Percentiles rank a stretch among this genome's conserved stretches.
Conservation (phyloP, 2,113 vertebrate genomes). For the Murina feae region DNA sequence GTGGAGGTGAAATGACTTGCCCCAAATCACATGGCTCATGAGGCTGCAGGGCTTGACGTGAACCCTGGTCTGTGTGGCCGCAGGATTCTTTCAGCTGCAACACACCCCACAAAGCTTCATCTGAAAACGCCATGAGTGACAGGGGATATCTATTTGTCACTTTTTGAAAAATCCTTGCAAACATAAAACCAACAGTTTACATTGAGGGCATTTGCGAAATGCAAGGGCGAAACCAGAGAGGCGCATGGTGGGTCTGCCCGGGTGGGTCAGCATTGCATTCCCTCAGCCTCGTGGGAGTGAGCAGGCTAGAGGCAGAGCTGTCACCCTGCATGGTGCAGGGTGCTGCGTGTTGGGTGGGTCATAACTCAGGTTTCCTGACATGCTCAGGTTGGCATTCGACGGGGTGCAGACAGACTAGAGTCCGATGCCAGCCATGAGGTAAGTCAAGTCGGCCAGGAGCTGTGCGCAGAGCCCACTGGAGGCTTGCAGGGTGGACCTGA, state of each 20-base stretch:
- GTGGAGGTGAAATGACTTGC: neutral
- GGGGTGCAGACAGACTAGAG: neutral
- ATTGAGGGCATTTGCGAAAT: neutral
- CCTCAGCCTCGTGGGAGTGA: neutral
- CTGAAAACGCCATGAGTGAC: constrained; percentile 21
- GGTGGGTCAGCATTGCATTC: rapidly evolving
- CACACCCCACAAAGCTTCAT: neutral
- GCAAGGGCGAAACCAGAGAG: neutral
- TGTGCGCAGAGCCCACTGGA: neutral
- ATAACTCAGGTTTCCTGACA: neutral
- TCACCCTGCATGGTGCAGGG: neutral
- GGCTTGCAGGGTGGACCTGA: neutral
- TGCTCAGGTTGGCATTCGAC: neutral
- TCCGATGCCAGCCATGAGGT: rapidly evolving
- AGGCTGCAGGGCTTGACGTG: neutral
- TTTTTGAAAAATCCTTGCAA: constrained; percentile 14
- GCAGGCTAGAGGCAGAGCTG: rapidly evolving
- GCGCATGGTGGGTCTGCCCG: neutral
- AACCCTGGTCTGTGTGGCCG: neutral
- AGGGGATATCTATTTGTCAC: neutral
- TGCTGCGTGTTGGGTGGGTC: neutral
- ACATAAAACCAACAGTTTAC: neutral
- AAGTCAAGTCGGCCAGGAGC: too few species aligned
- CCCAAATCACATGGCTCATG: neutral
- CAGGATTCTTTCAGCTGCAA: neutral